Base-by-base conservation (phyloP, 2,888 invertebrate genomes). In the Taenaris catops region DNA sequence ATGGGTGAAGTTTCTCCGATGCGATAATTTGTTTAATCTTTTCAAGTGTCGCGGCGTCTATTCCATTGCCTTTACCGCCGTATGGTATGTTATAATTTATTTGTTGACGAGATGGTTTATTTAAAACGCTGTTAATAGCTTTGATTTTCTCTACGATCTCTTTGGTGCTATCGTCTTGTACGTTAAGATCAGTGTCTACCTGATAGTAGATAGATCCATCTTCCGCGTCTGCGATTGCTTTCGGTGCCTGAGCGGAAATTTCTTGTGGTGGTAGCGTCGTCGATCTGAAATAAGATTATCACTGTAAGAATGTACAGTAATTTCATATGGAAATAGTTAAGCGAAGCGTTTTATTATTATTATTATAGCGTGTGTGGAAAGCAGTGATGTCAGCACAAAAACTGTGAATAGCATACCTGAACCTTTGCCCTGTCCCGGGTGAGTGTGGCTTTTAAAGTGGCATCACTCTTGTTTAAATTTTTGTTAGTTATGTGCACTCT, bases 101-200 rank as follows among this genome's bases (percentile, higher is more conserved):
- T 37, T 65, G 67, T 34, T 60, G 63, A 41, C 61, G 58, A 10
- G 55, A 51, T 20, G 78, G 63, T 69, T 84, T 68, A 55, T 76
- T 57, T 2, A 84, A 46, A 8, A 75, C 74, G 25, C 79, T 72
- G 50, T 90, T 90, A 2, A 90, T 73, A 38, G 73, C 68, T 51
- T 78, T 81, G 41, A 90, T 90, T 66, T 89, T 89, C 19, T 87
- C 78, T 12, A 90, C 55, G 34, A 90, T 90, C 16, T 88, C 81
- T 58, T 53, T 60, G 2, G 72, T 66, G 16, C 48, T 55, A 1
- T 53, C 53, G 16, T 58, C 57, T 41, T 57, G 51, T n/a, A 49
- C 39, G 26, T 63, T 51, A 20, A 46, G 42, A 23, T 44, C 29
- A 11, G 55, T 42, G 8, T 56, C 55, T 44, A 58, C 48, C 46